Base-by-base conservation (phyloP, 1,140 invertebrate genomes). In the Caligus rogercresseyi region DNA sequence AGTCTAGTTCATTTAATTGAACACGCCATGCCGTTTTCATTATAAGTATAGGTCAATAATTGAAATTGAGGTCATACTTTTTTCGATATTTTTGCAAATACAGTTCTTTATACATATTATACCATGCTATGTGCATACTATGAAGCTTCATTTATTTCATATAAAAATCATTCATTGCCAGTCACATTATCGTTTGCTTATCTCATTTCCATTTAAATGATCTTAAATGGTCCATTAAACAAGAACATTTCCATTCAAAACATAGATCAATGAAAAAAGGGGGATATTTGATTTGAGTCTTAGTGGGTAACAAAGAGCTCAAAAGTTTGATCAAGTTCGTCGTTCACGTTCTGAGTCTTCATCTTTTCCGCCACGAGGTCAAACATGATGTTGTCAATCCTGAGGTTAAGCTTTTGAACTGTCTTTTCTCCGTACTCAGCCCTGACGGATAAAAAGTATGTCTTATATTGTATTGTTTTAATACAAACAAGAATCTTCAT, bases 241-340 rank as follows among this genome's bases (percentile, higher is more conserved):
- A 43, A 43, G 31, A n/a, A 43, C n/a, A 11, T 43, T 43, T 43
- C n/a, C n/a, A 11, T 43, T 43, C 31, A n/a, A 43, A 43, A 43
- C n/a, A n/a, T n/a, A n/a, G n/a, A n/a, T n/a, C n/a, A n/a, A n/a
- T n/a, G 31, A n/a, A 43, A 43, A n/a, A 43, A 43, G n/a, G n/a
- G 31, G 31, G 7, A 43, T 43, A 43, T 11, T n/a, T 43, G n/a
- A n/a, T n/a, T n/a, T n/a, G n/a, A n/a, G 55, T 18, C 54, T 53
- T 51, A 62, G 16, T 62, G 24, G 13, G 43, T 43, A 16, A 62
- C 52, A 53, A 63, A 63, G 3, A 63, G 54, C 21, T 63, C 61
- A 63, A 63, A 63, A 11, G 61, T 63, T 54, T 63, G 61, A 57
- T 63, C 61, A 4, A 63, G 23, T 26, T 63, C 61, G 31, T 63